phyloP scores from a whole-genome alignment of 2,888 invertebrate species.

The Elegia similella region DNA sequence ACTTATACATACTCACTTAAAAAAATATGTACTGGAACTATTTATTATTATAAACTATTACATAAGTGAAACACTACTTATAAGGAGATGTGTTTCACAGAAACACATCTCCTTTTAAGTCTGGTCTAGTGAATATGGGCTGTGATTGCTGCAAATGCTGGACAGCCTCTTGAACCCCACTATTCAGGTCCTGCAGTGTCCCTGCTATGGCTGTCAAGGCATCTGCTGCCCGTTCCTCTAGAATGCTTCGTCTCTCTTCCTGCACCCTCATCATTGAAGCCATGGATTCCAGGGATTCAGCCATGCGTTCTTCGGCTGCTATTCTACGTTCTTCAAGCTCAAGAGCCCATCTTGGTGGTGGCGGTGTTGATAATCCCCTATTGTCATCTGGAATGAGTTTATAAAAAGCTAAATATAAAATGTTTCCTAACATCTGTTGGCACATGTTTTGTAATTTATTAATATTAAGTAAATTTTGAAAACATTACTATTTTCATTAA shows the following conservation, averaged over 20 bases:
- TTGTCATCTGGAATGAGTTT: constrained; percentile 46
- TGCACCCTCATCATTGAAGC: constrained; percentile 53
- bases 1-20: too few relatives aligned
- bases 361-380: constrained; percentile 35
- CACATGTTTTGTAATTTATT: too few relatives aligned
- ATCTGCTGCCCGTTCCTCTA: constrained; percentile 57
- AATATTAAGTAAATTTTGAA: too few relatives aligned
- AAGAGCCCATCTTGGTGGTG: constrained; percentile 67
- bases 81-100: constrained; percentile 22
- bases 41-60: too few relatives aligned
- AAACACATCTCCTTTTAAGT: constrained; percentile 50
- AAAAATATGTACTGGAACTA: too few relatives aligned
- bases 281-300: constrained; percentile 59
- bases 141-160: constrained; percentile 48
- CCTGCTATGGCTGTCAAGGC: constrained; percentile 56
- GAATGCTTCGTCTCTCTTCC: constrained; percentile 50
- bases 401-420: too few relatives aligned
- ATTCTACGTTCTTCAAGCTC: constrained; percentile 64
- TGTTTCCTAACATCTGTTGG: too few relatives aligned
- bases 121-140: constrained; percentile 38
- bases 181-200: constrained; percentile 59
- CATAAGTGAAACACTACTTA: too few relatives aligned
- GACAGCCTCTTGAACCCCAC: constrained; percentile 55
- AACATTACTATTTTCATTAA: too few relatives aligned
- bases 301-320: constrained; percentile 64